Conservation (phyloP, 2,888 invertebrate genomes). For the Heteropelma amictum region DNA sequence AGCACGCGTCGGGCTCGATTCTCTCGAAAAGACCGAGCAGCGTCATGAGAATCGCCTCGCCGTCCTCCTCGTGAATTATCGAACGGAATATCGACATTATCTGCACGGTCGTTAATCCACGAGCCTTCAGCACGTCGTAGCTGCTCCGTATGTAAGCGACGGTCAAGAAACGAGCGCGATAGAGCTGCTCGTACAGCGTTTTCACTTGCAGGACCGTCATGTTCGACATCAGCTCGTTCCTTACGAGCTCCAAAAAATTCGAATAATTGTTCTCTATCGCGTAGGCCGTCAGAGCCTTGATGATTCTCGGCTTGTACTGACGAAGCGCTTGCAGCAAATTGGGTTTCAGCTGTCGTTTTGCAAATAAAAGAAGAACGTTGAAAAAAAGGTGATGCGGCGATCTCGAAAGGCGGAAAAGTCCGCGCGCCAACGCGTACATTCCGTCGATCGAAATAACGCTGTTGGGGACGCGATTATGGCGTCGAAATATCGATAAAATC, state of each 20-base stretch:
- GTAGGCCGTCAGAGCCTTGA: background rate
- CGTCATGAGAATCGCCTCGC: background rate
- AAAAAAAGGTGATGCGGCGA: background rate
- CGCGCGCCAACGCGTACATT: background rate
- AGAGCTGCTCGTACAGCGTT: background rate
- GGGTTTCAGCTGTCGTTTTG: constrained; percentile 22
- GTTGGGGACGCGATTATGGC: too few relatives aligned
- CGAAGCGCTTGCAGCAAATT: background rate
- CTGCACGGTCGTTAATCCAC: background rate
- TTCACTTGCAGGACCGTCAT: constrained; percentile 13
- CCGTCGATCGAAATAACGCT: too few relatives aligned
- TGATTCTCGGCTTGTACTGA: background rate
- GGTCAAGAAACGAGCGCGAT: background rate
- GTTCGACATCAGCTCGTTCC: background rate
- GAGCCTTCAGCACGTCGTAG: background rate
- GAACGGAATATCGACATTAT: background rate
- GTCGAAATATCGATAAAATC: too few relatives aligned
- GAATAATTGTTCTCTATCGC: constrained; percentile 4
- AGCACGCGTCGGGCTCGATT: constrained; percentile 57
- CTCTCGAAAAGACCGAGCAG: background rate
- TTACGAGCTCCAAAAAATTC: constrained; percentile 11
- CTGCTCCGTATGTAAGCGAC: background rate
- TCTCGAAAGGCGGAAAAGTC: background rate
- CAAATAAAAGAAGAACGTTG: background rate
- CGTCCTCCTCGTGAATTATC: background rate